Evolutionary conservation across 1,140 invertebrate species (phyloP).

Genomic region (Thalassaphorura encarpata): DNA sequence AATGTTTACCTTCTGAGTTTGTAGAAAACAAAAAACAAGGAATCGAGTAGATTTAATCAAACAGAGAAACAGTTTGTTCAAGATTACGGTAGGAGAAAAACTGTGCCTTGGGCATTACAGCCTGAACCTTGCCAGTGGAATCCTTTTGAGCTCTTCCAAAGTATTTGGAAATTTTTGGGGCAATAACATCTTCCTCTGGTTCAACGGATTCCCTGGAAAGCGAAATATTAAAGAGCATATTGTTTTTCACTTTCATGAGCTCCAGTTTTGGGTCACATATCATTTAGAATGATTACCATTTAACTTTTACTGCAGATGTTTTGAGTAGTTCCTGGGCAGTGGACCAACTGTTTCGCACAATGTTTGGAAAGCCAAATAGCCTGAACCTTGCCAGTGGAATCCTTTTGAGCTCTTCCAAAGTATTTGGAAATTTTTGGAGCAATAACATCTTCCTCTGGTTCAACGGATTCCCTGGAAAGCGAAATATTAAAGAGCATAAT

Average conservation of each 20-base stretch:
- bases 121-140: too few relatives aligned
- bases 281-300: conserved; percentile 46
- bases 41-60: too few relatives aligned
- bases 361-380: conserved; percentile 91
- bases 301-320: conserved; percentile 55
- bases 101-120: conserved; percentile 14
- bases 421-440: conserved; percentile 29
- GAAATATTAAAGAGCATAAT: background rate
- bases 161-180: conserved; percentile 30
- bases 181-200: conserved; percentile 7
- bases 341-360: conserved; percentile 98
- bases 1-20: too few relatives aligned
- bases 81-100: conserved; percentile 25
- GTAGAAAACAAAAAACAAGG: too few relatives aligned
- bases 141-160: conserved; percentile 15
- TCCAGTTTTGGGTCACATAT: background rate
- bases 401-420: conserved; percentile 15
- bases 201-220: conserved; percentile 26
- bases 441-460: conserved; percentile 11
- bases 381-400: too few relatives aligned
- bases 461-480: conserved; percentile 23
- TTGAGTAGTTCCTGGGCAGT: conserved; percentile 76
- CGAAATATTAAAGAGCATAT: background rate
- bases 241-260: too few relatives aligned
- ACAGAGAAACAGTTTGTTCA: conserved; percentile 8